These are phyloP conservation scores for Hoplostethus mediterraneus DNA, from an alignment of 2,797 vertebrate species.

Conservation along the genomic window DNA sequence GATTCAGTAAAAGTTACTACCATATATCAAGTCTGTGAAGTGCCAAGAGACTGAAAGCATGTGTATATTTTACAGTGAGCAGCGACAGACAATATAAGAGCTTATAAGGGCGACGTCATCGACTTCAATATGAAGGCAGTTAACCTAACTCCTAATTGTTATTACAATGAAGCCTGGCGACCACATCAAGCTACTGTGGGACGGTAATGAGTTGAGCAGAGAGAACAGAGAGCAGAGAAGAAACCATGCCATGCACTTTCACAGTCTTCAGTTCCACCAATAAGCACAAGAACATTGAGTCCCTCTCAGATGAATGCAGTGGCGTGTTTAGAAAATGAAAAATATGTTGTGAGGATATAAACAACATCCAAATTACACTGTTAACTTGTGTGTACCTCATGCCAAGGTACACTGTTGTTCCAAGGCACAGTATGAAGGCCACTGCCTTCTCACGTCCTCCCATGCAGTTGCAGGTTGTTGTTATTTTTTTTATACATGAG, in stretches of 20 bases:
- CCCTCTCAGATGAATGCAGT: slow-evolving; percentile 41
- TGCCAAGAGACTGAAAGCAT: slow-evolving; percentile 51
- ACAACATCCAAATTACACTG: slow-evolving; percentile 70
- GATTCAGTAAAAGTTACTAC: slow-evolving; percentile 51
- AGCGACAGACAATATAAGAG: slow-evolving; percentile 47
- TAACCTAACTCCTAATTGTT: slow-evolving; percentile 76
- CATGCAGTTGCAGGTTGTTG: slow-evolving; percentile 61
- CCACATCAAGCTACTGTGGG: slow-evolving; percentile 81
- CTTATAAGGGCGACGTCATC: slow-evolving; percentile 56
- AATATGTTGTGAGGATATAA: slow-evolving; percentile 64
- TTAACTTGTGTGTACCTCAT: slow-evolving; percentile 61
- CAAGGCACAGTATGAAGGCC: slow-evolving; percentile 27
- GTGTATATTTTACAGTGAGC: slow-evolving; percentile 61
- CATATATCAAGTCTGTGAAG: slow-evolving; percentile 48
- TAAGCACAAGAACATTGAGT: slow-evolving; percentile 49
- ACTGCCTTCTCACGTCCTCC: slow-evolving; percentile 28
- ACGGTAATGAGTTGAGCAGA: slow-evolving; percentile 77
- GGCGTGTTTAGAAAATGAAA: slow-evolving; percentile 62
- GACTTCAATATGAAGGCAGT: slow-evolving; percentile 50
- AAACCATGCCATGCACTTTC: slow-evolving; percentile 44
- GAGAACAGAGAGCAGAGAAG: slow-evolving; percentile 2
- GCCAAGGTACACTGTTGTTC: slow-evolving; percentile 59
- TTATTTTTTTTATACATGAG: slow-evolving; percentile 48
- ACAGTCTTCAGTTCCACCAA: slow-evolving; percentile 47
- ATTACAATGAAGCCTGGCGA: slow-evolving; percentile 73